Evolutionary conservation across 2,797 vertebrate species (phyloP), one percentile per base, ranked within the genome.

Genomic region (Xiphophorus birchmanni): DNA sequence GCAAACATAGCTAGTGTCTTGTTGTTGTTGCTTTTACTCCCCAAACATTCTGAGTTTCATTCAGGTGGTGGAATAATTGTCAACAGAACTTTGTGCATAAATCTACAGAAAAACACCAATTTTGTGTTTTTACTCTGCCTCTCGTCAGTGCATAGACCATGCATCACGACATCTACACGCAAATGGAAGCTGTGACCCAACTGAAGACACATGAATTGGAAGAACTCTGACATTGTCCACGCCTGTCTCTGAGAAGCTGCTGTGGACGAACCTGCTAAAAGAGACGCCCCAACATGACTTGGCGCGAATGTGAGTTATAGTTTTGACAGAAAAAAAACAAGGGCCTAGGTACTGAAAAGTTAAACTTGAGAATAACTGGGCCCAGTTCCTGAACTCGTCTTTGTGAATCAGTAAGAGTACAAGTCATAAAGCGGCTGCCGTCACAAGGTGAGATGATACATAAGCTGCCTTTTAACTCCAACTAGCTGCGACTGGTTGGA

Each of bases 281-380:
- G 75, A 78, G 76, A 85, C 26, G 40, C 80, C 77, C 77, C 81
- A 84, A 93, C 90, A 89, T 92, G 90, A 84, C 85, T 80, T 80
- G 76, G 77, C 86, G 82, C 83, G 90, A 85, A 77, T 47, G 56
- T 84, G 77, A 87, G 76, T 90, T 90, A 87, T 56, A 52, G 82
- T 56, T 74, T 78, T 82, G 88, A 86, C 88, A 90, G 74, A 56
- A 45, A 72, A 77, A 69, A 80, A 63, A 23, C 21, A 77, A 21
- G 82, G 90, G 82, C 54, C 21, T 15, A 48, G 76, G 69, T 77
- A 76, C 82, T 84, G 83, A 86, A 91, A 90, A 74, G 82, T 72
- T 81, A 45, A 86, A 74, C 76, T 78, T 52, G 60, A 83, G 74
- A 0, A 58, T 72, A 80, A 74, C 67, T 60, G 40, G 75, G 75